phyloP scores from a whole-genome alignment of 1,140 invertebrate genomes.

The Aphelenchoides avenae region DNA sequence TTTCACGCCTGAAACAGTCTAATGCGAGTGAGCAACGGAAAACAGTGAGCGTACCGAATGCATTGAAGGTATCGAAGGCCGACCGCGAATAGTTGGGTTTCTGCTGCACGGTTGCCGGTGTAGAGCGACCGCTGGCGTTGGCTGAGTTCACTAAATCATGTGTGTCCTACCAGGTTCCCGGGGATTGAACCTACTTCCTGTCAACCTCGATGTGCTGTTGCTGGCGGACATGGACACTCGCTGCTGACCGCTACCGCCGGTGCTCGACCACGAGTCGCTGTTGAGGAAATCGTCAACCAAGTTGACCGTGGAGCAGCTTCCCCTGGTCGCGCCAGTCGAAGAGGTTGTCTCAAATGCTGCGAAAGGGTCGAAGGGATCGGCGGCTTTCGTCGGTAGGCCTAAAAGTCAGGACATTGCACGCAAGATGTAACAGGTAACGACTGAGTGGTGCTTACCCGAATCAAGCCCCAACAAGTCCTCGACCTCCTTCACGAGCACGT shows the following conservation, averaged over 20 bases:
- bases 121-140: slow-evolving; percentile 25
- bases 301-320: background rate
- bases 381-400: background rate
- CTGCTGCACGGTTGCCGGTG: slow-evolving; percentile 2
- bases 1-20: too few relatives aligned
- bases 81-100: slow-evolving; percentile 36
- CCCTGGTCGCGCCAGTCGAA: background rate
- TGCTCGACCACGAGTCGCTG: too few relatives aligned
- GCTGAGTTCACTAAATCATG: slow-evolving; percentile 11
- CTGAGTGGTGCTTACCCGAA: slow-evolving; percentile 1
- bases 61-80: slow-evolving; percentile 41
- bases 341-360: slow-evolving; percentile 1
- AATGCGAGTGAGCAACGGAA: too few relatives aligned
- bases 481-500: slow-evolving; percentile 9
- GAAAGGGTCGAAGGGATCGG: slow-evolving; percentile 17
- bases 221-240: too few relatives aligned
- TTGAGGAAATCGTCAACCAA: too few relatives aligned
- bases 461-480: slow-evolving; percentile 18
- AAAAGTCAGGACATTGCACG: slow-evolving; percentile 8
- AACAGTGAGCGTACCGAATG: too few relatives aligned
- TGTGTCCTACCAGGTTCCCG: background rate
- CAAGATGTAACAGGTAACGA: background rate
- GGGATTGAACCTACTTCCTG: background rate
- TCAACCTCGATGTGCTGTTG: background rate
- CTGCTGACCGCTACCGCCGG: too few relatives aligned